Base-by-base conservation (phyloP, 30 jellyfish, hydroid and myxozoan genomes). In the Chironex yamaguchii region DNA sequence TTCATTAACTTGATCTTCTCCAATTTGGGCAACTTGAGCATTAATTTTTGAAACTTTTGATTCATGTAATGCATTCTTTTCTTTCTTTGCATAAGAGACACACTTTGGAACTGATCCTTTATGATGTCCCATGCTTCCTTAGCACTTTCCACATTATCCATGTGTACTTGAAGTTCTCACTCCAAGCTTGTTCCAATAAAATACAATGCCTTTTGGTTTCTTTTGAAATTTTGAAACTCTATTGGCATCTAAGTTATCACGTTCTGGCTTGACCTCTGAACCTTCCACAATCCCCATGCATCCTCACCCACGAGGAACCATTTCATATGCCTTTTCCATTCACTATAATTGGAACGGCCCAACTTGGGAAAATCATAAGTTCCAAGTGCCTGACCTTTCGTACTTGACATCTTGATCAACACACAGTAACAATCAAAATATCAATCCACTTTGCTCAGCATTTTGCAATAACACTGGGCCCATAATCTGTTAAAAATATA, bases 201-300 rank as follows among this genome's bases (percentile, higher is more conserved):
- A 25, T 63, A 63, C 17, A 31, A 25, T 2, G 84, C 84, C 63
- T 48, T 70, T 23, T 70, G 84, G 33, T 70, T 70, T 17, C 84
- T 68, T 70, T 70, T 68, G 30, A 67, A 24, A 70, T 70, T 25
- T 70, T 34, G 70, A 24, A 3, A 17, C 33, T 25, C 20, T 49
- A 70, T 2, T 49, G 3, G 22, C 34, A 3, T 36, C 84, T 70
- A 1, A 35, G 33, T 6, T 36, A 29, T 31, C 84, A 11, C n/a
- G n/a, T n/a, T 34, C 79, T 22, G 79, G 79, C 48, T 76, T 76
- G 21, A 53, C 89, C 23, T 76, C 80, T 51, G 89, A 76, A 3
- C 89, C 89, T 27, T 76, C 89, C 27, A 76, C 89, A 52, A 76
- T 33, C 89, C 79, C 80, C 86, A 72, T 29, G 23, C 2, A 36